Conservation (phyloP, 2,797 vertebrate genomes). For the Sphenopsis melanotis region DNA sequence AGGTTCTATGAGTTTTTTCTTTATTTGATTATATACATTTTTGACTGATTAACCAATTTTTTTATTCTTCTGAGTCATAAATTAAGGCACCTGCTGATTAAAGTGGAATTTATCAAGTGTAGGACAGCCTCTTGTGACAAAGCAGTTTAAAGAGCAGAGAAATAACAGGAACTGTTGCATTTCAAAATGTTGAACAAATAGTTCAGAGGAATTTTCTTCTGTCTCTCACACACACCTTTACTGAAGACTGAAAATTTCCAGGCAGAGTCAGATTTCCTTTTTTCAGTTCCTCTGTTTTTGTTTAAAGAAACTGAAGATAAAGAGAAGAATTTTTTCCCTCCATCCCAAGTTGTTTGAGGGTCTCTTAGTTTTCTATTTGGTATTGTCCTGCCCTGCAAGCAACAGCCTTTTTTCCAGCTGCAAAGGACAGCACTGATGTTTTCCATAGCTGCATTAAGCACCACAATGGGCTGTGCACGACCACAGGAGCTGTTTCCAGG, state of each 20-base stretch:
- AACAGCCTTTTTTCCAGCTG: not conserved
- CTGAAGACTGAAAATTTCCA: not conserved
- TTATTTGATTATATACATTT: conserved; percentile 25
- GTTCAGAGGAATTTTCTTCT: not conserved
- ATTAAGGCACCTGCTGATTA: conserved; percentile 19
- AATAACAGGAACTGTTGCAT: not conserved
- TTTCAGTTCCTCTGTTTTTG: not conserved
- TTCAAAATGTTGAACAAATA: not conserved
- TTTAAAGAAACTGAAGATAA: not conserved
- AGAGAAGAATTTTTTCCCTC: not conserved
- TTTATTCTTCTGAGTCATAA: not conserved
- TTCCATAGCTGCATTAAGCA: not conserved
- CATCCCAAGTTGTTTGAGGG: not conserved
- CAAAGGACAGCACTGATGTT: not conserved
- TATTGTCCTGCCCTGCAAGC: not conserved
- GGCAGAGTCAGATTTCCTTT: not conserved
- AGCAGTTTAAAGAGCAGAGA: not conserved
- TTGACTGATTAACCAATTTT: conserved; percentile 4
- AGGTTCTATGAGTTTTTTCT: not conserved
- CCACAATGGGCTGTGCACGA: not conserved
- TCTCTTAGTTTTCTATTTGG: not conserved
- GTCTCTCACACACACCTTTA: not conserved
- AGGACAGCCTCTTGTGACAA: not conserved
- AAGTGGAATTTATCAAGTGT: conserved; percentile 1
- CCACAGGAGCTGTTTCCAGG: not conserved